A percentile compares a stretch with the other conserved stretches of the same genome.
Evolutionary conservation across 2,113 vertebrate genomes (phyloP).

Genomic region (Sigmodon hispidus): DNA sequence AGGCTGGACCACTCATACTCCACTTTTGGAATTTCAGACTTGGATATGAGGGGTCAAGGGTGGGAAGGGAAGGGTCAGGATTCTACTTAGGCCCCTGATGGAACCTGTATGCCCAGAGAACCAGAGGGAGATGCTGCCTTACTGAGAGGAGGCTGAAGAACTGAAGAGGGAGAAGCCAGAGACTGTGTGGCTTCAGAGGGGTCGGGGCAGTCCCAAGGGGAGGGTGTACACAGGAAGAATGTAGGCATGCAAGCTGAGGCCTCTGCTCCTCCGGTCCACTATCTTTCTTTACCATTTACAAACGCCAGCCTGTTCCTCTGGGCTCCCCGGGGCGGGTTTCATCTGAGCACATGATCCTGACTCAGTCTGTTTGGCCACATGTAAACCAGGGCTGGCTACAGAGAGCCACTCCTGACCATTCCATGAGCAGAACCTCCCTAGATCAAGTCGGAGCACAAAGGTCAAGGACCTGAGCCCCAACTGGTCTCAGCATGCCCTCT

Average conservation of each 20-base stretch:
- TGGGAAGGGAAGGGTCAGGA: background rate
- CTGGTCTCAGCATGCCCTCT: background rate
- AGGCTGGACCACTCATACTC: background rate
- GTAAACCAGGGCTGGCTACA: background rate
- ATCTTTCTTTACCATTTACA: background rate
- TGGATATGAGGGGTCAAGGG: background rate
- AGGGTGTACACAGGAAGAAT: rapidly evolving
- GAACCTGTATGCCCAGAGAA: background rate
- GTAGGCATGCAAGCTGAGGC: background rate
- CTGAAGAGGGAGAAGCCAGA: background rate
- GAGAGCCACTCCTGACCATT: background rate
- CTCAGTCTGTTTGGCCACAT: too few species aligned
- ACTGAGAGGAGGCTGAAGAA: background rate
- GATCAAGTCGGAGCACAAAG: background rate
- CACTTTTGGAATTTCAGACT: background rate
- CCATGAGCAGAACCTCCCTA: background rate
- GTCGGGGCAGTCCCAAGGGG: background rate
- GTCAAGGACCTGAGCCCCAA: background rate
- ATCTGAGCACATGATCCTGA: background rate
- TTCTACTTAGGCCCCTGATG: background rate
- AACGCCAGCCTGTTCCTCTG: background rate
- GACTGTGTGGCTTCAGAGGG: background rate
- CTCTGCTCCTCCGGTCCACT: background rate
- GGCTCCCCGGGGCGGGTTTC: background rate
- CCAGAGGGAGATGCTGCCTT: background rate